phyloP scores from a whole-genome alignment of 2,113 vertebrate genomes.

The Pipra filicauda region DNA sequence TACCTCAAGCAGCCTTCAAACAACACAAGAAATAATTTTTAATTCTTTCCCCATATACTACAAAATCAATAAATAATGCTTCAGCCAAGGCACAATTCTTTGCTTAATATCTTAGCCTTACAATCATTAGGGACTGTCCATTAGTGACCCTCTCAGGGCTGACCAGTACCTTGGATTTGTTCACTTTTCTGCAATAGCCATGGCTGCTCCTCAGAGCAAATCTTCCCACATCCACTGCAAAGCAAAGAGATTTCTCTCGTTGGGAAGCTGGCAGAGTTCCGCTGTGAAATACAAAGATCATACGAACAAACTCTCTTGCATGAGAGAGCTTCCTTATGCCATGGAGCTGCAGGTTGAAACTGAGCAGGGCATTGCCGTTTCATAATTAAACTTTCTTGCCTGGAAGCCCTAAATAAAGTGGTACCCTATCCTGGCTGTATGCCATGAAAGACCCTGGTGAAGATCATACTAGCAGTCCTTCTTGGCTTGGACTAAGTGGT shows the following conservation, averaged over 20 bases:
- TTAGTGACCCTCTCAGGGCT: neutral
- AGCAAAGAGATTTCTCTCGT: neutral
- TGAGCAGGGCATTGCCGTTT: neutral
- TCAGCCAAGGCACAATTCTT: neutral
- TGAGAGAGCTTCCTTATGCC: neutral
- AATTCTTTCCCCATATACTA: neutral
- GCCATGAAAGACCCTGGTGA: neutral
- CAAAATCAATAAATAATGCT: neutral
- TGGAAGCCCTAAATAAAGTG: neutral
- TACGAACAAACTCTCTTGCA: accelerated
- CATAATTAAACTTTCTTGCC: neutral
- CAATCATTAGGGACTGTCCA: neutral
- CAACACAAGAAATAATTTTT: neutral
- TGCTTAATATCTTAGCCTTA: neutral
- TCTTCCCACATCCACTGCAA: neutral
- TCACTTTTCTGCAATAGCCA: neutral
- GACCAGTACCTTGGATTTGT: neutral
- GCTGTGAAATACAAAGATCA: neutral
- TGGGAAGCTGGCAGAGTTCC: neutral
- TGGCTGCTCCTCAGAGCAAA: neutral
- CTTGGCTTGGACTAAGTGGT: neutral
- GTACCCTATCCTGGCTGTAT: neutral
- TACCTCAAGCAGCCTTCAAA: neutral
- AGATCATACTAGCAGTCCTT: neutral
- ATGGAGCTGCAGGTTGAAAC: neutral